These are phyloP conservation scores for Pseudochirops cupreus DNA, from an alignment of 2,797 vertebrate genomes.

Conservation along the genomic window DNA sequence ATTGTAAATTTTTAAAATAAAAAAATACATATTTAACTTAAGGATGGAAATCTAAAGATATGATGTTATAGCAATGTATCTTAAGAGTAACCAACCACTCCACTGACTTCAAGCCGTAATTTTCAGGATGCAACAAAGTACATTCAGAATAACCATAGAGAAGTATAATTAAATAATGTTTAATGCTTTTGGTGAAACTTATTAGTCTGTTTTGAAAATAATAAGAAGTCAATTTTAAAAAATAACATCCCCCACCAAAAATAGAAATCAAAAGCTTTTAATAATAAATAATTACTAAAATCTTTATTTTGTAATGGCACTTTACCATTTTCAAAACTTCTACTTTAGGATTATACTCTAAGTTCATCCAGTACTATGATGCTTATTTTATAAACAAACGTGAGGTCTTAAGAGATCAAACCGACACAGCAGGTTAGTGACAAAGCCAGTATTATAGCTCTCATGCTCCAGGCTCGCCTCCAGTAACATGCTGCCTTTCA, in stretches of 20 bases:
- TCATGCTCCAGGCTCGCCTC: background rate
- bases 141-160: background rate
- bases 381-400: conserved; percentile 23
- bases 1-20: background rate
- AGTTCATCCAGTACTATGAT: background rate
- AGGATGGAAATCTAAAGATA: background rate
- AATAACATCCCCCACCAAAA: background rate
- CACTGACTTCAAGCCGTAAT: background rate
- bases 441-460: conserved; percentile 48
- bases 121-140: background rate
- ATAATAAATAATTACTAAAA: background rate
- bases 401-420: conserved; percentile 36
- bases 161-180: background rate
- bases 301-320: background rate
- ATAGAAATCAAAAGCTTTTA: conserved; percentile 20
- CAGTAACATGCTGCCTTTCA: conserved; percentile 59
- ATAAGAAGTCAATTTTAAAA: background rate
- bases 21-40: background rate
- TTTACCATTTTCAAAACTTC: conserved; percentile 19
- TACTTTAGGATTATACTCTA: background rate
- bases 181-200: conserved; percentile 6
- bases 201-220: conserved; percentile 38
- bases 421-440: conserved; percentile 48
- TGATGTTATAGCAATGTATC: background rate
- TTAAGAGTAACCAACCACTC: background rate